Percentiles rank a stretch among this genome's conserved stretches.
Conservation (phyloP, 2,888 invertebrate genomes). For the Alcis repandata region DNA sequence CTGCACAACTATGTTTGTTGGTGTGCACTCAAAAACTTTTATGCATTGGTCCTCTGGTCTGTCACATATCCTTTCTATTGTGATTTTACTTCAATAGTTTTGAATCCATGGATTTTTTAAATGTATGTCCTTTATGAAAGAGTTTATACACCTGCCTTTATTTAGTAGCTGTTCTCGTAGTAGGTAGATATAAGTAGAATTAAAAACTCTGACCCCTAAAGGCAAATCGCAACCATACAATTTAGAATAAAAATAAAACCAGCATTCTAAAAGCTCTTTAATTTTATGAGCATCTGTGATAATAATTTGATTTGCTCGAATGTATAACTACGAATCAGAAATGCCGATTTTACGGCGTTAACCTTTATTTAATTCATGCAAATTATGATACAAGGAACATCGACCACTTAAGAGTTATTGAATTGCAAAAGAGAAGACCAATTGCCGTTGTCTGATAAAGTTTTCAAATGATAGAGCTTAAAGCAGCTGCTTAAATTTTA, state of each 20-base stretch:
- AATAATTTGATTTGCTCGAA: constrained; percentile 65
- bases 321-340: constrained; percentile 61
- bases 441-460: constrained; percentile 51
- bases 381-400: constrained; percentile 62
- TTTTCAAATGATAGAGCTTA: constrained; percentile 41
- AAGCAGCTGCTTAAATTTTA: constrained; percentile 19
- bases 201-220: background rate
- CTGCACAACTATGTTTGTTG: constrained; percentile 53
- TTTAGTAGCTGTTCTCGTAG: constrained; percentile 39
- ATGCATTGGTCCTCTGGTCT: constrained; percentile 78
- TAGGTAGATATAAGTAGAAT: background rate
- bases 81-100: constrained; percentile 76
- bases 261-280: constrained; percentile 34
- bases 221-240: background rate
- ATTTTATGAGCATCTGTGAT: constrained; percentile 72
- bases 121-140: constrained; percentile 68
- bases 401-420: constrained; percentile 51
- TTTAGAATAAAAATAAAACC: background rate
- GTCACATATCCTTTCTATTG: constrained; percentile 85
- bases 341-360: constrained; percentile 69
- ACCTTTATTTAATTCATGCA: constrained; percentile 75
- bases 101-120: constrained; percentile 67
- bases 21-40: constrained; percentile 75
- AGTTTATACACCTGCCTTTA: constrained; percentile 79
- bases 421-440: constrained; percentile 52